phyloP scores from a whole-genome alignment of 2,113 vertebrate species.

The Zosterops lateralis region DNA sequence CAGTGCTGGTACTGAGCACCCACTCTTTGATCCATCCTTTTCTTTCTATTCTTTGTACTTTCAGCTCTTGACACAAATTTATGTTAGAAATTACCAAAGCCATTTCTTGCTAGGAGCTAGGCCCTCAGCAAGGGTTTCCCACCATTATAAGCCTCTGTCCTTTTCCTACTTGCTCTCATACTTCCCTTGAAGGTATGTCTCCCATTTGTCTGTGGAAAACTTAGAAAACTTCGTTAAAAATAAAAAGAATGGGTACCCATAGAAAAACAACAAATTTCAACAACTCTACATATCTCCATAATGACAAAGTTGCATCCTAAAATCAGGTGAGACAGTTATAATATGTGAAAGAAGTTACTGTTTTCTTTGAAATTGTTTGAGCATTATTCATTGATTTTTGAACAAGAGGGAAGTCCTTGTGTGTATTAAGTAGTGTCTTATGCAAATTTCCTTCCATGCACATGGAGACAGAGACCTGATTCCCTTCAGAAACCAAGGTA shows the following conservation, averaged over 20 bases:
- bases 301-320: background rate
- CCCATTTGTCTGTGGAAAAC: background rate
- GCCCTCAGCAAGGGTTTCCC: background rate
- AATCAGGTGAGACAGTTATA: background rate
- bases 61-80: background rate
- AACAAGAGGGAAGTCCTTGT: background rate
- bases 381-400: background rate
- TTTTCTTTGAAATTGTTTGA: background rate
- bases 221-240: background rate
- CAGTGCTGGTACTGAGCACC: background rate
- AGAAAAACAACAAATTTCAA: background rate
- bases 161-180: background rate
- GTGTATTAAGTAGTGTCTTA: background rate
- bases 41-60: background rate
- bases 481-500: background rate
- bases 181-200: background rate
- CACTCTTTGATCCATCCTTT: background rate
- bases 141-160: background rate
- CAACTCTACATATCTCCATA: background rate
- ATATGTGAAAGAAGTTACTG: background rate
- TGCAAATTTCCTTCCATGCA: background rate
- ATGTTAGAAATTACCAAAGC: background rate
- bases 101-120: background rate
- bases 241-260: background rate
- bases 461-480: background rate